Conservation (phyloP, 2,797 vertebrate species). For the Esox masquinongy region DNA sequence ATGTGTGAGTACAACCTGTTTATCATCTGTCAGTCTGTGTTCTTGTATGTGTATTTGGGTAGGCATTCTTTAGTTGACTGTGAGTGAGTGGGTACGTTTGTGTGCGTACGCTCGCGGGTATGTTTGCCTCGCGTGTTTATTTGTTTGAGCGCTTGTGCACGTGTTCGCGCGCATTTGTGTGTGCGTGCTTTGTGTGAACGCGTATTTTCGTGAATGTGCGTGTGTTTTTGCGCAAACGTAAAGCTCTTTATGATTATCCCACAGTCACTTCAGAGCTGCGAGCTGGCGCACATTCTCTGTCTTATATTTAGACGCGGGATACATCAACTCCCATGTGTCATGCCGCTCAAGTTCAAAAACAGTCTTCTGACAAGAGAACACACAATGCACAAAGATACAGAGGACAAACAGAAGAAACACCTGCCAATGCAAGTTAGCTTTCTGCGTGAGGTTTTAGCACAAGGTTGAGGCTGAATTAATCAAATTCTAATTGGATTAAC, state of each 20-base stretch:
- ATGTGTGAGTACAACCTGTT: constrained; percentile 6
- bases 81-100: constrained; percentile 1
- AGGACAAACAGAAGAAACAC: constrained; percentile 31
- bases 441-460: background rate
- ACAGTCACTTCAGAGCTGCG: constrained; percentile 47
- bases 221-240: constrained; percentile 9
- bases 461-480: background rate
- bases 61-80: background rate
- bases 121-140: constrained; percentile 5
- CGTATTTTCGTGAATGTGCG: background rate
- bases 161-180: background rate
- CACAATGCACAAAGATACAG: constrained; percentile 33
- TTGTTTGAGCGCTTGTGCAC: background rate
- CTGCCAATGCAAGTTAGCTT: background rate
- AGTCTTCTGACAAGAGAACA: constrained; percentile 47
- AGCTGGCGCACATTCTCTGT: constrained; percentile 46
- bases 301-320: constrained; percentile 60
- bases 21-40: background rate
- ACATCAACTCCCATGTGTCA: constrained; percentile 48
- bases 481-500: background rate
- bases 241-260: constrained; percentile 38
- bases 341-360: constrained; percentile 45
- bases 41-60: background rate
- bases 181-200: background rate
- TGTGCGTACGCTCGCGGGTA: constrained; percentile 10